Percentiles rank a stretch among this genome's conserved stretches.
Evolutionary conservation across 2,888 invertebrate species (phyloP).

Genomic region (Chymomyza fuscimana): DNA sequence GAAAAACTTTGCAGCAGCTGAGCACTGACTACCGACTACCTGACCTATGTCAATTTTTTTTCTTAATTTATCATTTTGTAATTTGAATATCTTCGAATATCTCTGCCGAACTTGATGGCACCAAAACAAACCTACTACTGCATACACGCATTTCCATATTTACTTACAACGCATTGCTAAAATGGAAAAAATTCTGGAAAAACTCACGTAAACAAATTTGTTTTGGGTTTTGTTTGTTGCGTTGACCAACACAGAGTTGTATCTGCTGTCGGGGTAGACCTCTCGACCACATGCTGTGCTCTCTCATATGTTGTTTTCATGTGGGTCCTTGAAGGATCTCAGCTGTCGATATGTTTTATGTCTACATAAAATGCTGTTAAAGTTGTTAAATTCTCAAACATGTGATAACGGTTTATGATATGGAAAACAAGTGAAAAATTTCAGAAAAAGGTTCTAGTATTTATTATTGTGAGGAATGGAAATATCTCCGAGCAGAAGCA

Average conservation of each 20-base stretch:
- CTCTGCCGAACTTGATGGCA: neutral
- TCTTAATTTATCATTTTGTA: constrained; percentile 30
- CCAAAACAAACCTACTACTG: neutral
- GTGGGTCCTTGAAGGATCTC: constrained; percentile 37
- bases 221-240: constrained; percentile 42
- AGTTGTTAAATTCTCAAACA: constrained; percentile 39
- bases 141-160: constrained; percentile 39
- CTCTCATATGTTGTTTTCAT: constrained; percentile 44
- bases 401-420: constrained; percentile 25
- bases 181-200: constrained; percentile 34
- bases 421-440: neutral
- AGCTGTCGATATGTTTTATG: constrained; percentile 3
- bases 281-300: constrained; percentile 56
- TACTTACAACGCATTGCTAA: constrained; percentile 49
- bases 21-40: constrained; percentile 23
- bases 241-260: neutral
- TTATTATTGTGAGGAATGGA: neutral
- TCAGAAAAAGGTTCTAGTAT: neutral
- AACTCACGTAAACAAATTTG: constrained; percentile 60
- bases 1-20: constrained; percentile 36
- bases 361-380: constrained; percentile 16
- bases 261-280: constrained; percentile 4
- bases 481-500: too few relatives aligned
- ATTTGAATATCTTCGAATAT: constrained; percentile 51
- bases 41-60: constrained; percentile 26